phyloP scores from a whole-genome alignment of 2,797 vertebrate genomes.

The Selene dorsalis region DNA sequence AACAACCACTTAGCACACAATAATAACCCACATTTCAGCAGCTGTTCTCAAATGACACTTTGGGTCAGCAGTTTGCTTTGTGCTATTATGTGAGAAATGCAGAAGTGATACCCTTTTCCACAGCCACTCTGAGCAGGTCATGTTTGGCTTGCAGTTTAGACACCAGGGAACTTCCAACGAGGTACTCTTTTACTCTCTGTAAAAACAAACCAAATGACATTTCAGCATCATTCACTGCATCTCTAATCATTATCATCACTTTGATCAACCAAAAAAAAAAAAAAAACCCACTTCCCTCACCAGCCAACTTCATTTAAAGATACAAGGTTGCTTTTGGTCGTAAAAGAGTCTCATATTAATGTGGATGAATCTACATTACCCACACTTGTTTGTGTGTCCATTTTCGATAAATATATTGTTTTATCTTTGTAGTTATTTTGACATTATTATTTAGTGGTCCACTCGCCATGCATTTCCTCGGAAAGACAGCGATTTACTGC shows the following conservation, averaged over 20 bases:
- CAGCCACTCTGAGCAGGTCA: slow-evolving; percentile 87
- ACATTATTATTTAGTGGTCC: no score
- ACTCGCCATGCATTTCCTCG: no score
- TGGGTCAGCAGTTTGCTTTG: slow-evolving; percentile 22
- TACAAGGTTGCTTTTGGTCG: no score
- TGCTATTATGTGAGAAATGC: slow-evolving; percentile 32
- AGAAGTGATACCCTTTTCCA: slow-evolving; percentile 86
- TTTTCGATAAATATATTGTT: no score
- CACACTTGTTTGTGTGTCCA: no score
- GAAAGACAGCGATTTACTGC: no score
- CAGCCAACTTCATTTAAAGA: background rate
- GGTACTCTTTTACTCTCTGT: slow-evolving; percentile 89
- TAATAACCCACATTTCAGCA: background rate
- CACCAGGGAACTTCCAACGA: slow-evolving; percentile 83
- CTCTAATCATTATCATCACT: background rate
- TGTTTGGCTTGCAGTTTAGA: slow-evolving; percentile 91
- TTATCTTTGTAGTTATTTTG: no score
- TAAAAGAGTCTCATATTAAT: no score
- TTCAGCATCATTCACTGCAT: no score
- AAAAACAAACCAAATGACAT: slow-evolving; percentile 34
- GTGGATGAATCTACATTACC: no score
- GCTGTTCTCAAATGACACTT: background rate
- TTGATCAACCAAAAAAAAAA: background rate
- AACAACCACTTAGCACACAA: background rate
- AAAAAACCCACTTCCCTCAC: background rate